phyloP scores from a whole-genome alignment of 2,113 vertebrate genomes.

The Leucopsar rothschildi region DNA sequence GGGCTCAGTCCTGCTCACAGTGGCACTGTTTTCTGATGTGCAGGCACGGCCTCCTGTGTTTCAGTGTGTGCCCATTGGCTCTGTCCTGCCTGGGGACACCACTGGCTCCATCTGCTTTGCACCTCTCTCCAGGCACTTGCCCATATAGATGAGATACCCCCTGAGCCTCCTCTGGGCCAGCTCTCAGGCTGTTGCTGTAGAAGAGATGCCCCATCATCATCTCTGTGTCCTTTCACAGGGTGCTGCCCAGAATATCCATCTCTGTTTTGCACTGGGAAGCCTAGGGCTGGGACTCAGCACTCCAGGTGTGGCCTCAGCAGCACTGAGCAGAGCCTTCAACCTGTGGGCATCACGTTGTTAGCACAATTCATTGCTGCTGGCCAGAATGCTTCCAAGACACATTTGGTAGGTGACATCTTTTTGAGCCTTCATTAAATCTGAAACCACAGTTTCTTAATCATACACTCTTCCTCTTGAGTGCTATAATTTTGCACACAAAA shows the following conservation, averaged over 20 bases:
- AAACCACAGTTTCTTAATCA: not conserved
- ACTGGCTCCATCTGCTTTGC: not conserved
- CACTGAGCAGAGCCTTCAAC: not conserved
- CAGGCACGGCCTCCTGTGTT: not conserved
- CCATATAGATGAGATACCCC: not conserved
- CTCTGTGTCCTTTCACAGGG: accelerated
- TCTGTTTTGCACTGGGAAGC: not conserved
- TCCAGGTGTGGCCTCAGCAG: not conserved
- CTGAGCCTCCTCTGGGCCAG: not conserved
- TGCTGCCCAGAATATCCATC: not conserved
- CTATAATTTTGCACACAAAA: not conserved
- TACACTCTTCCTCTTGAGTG: not conserved
- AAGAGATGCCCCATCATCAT: not conserved
- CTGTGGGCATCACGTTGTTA: not conserved
- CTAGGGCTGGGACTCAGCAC: not conserved
- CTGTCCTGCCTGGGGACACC: not conserved
- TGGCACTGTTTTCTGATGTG: not conserved
- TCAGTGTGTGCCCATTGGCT: not conserved
- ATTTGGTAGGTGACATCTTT: not conserved
- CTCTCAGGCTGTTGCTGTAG: not conserved
- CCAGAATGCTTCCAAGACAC: not conserved
- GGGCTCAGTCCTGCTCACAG: not conserved
- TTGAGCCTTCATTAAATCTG: not conserved
- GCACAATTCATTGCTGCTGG: not conserved
- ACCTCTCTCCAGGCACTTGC: not conserved